A percentile compares a stretch with the other conserved stretches of the same genome.
Conservation (phyloP, 2,113 vertebrate species). For the human region GRCh38 chr1:34379501-34380000, state of each 20-base stretch:
- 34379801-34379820: constrained; percentile 63
- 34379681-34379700: constrained; percentile 87
- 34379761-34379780: constrained; percentile 83
- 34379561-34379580: constrained; percentile 75
- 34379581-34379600: constrained; percentile 73
- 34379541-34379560: constrained; percentile 57
- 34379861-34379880: not conserved
- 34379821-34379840: constrained; percentile 63
- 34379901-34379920: not conserved
- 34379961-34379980: fast-evolving
- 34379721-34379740: constrained; percentile 90
- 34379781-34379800: constrained; percentile 81
- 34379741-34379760: constrained; percentile 88
- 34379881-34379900: not conserved
- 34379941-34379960: not conserved
- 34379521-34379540: constrained; percentile 65
- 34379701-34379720: constrained; percentile 89
- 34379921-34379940: not conserved
- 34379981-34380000: no score
- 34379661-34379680: constrained; percentile 87
- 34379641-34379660: constrained; percentile 88
- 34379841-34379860: not conserved
- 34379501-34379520: constrained; percentile 33
- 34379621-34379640: constrained; percentile 80
- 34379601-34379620: constrained; percentile 78